Evolutionary conservation across 1,140 invertebrate species (phyloP).

Genomic region (Drosophila athabasca): DNA sequence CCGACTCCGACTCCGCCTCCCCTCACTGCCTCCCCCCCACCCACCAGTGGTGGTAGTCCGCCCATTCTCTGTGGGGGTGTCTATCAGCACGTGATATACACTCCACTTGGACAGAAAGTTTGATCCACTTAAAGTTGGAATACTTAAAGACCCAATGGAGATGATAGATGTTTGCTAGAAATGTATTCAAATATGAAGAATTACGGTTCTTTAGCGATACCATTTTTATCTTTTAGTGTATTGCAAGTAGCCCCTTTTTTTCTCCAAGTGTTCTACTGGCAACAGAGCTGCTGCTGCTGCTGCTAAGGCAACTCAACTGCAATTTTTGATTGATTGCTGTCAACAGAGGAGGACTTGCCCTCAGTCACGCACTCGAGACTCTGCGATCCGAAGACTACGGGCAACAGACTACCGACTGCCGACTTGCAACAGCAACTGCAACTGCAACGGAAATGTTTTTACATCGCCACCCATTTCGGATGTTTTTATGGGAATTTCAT

Average conservation of each 20-base stretch:
- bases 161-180: no score
- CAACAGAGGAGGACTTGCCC: slow-evolving; percentile 25
- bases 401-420: background rate
- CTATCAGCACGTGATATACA: no score
- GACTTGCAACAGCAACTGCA: background rate
- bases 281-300: slow-evolving; percentile 15
- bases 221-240: no score
- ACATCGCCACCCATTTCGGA: slow-evolving; percentile 1
- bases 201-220: no score
- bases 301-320: slow-evolving; percentile 52
- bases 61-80: background rate
- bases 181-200: no score
- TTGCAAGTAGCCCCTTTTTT: no score
- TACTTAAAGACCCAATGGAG: background rate
- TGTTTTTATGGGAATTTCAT: slow-evolving; percentile 23
- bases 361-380: slow-evolving; percentile 34
- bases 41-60: slow-evolving; percentile 1
- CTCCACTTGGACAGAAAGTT: no score
- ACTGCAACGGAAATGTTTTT: slow-evolving; percentile 1
- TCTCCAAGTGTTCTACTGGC: no score
- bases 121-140: background rate
- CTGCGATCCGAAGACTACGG: slow-evolving; percentile 4
- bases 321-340: slow-evolving; percentile 59
- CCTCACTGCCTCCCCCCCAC: background rate
- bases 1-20: no score